These are phyloP conservation scores for Pseudococcus longispinus DNA, from an alignment of 2,888 invertebrate species.

Conservation along the genomic window DNA sequence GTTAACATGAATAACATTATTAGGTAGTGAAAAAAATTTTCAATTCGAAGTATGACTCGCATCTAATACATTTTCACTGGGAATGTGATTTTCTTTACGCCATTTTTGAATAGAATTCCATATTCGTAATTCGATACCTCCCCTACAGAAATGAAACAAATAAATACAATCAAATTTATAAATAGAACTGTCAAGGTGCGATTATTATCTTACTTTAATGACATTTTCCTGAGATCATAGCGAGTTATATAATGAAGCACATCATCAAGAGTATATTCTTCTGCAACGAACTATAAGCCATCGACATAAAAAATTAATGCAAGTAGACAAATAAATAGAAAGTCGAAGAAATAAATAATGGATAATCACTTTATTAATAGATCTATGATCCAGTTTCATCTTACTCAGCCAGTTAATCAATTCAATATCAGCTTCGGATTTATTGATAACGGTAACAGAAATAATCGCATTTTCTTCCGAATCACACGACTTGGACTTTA, in stretches of 20 bases:
- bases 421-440: conserved; percentile 64
- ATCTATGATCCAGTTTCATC: conserved; percentile 73
- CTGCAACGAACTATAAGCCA: conserved; percentile 69
- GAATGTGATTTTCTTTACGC: conserved; percentile 62
- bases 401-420: conserved; percentile 77
- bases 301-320: not conserved
- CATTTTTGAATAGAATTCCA: conserved; percentile 82
- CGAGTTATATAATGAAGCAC: conserved; percentile 80
- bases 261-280: conserved; percentile 82
- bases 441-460: not conserved
- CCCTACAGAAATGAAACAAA: conserved; percentile 65
- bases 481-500: conserved; percentile 6
- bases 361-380: conserved; percentile 69
- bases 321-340: not conserved
- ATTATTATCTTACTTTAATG: conserved; percentile 71
- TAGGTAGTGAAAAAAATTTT: not conserved
- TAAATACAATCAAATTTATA: not conserved
- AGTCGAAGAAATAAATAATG: not conserved
- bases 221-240: conserved; percentile 80
- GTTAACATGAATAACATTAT: not conserved
- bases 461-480: not conserved
- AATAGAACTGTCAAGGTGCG: not conserved
- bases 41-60: not conserved
- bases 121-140: conserved; percentile 82
- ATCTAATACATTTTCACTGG: not conserved